Evolutionary conservation across 2,888 invertebrate species (phyloP).

Genomic region (Alloscopus bannaensis): DNA sequence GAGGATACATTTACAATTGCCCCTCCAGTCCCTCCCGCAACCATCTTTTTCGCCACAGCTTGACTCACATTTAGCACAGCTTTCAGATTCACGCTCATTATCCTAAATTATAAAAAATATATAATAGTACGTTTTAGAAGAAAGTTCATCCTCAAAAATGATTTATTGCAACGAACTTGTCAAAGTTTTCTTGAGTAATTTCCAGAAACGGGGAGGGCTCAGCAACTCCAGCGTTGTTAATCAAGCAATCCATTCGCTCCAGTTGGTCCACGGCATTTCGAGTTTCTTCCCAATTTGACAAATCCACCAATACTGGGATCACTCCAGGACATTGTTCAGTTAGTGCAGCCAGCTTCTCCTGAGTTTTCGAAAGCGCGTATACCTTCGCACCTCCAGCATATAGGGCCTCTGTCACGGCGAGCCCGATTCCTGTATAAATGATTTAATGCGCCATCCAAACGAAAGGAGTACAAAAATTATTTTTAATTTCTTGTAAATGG

Average conservation of each 20-base stretch:
- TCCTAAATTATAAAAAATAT: neutral
- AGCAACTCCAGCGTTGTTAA: constrained; percentile 92
- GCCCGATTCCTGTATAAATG: constrained; percentile 80
- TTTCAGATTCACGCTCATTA: constrained; percentile 2
- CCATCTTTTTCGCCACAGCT: constrained; percentile 1
- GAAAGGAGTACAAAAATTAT: neutral
- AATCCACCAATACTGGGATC: constrained; percentile 82
- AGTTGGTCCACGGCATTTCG: constrained; percentile 79
- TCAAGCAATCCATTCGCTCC: constrained; percentile 85
- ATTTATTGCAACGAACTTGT: neutral
- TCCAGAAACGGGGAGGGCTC: neutral
- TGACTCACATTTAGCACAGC: neutral
- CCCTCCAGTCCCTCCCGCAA: constrained; percentile 2
- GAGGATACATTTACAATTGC: constrained; percentile 8
- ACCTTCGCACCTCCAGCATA: constrained; percentile 79
- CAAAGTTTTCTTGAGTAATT: neutral
- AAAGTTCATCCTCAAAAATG: neutral
- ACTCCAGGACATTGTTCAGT: constrained; percentile 80
- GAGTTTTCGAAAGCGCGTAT: constrained; percentile 85
- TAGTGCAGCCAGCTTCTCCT: constrained; percentile 81
- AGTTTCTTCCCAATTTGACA: constrained; percentile 86
- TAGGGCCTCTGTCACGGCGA: constrained; percentile 76
- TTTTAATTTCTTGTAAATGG: neutral
- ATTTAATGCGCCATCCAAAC: neutral
- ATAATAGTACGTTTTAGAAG: neutral